A percentile compares a stretch with the other conserved stretches of the same genome.
Evolutionary conservation across 2,113 vertebrate genomes (phyloP).

Genomic region (Jacana jacana): DNA sequence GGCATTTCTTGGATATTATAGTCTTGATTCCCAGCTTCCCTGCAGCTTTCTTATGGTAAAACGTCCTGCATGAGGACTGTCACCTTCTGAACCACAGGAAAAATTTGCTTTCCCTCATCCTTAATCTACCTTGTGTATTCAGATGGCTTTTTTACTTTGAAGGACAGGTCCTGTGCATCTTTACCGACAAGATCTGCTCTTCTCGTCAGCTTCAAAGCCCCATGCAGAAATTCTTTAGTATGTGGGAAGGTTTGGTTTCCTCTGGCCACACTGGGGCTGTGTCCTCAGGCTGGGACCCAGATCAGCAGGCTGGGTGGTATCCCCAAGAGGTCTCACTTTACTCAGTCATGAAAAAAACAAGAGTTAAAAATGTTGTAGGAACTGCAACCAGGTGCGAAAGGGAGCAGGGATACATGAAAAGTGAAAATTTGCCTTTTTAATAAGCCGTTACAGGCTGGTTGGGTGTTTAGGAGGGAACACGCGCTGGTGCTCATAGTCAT

Average conservation of each 20-base stretch:
- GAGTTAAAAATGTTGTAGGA: constrained; percentile 56
- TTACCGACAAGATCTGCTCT: neutral
- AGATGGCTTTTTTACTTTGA: neutral
- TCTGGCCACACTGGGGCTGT: rapidly evolving
- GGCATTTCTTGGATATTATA: neutral
- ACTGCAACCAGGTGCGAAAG: constrained; percentile 67
- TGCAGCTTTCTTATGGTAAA: neutral
- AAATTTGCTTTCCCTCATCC: neutral
- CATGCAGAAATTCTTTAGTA: neutral
- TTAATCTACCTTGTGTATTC: neutral
- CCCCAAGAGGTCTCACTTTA: neutral
- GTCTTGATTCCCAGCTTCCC: neutral
- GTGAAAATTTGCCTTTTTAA: constrained; percentile 78
- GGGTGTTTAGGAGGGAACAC: constrained; percentile 60
- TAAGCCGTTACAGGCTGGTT: constrained; percentile 60
- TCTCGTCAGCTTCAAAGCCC: neutral
- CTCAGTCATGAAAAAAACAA: neutral
- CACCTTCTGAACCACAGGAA: neutral
- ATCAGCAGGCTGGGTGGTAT: neutral
- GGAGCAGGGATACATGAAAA: constrained; percentile 71
- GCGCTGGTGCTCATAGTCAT: constrained; percentile 59
- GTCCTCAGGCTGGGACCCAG: neutral
- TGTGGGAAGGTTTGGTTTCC: neutral
- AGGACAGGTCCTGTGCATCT: neutral
- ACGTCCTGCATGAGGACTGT: neutral